These are phyloP conservation scores for Aeoliscus strigatus DNA, from an alignment of 2,797 vertebrate genomes.

Conservation along the genomic window DNA sequence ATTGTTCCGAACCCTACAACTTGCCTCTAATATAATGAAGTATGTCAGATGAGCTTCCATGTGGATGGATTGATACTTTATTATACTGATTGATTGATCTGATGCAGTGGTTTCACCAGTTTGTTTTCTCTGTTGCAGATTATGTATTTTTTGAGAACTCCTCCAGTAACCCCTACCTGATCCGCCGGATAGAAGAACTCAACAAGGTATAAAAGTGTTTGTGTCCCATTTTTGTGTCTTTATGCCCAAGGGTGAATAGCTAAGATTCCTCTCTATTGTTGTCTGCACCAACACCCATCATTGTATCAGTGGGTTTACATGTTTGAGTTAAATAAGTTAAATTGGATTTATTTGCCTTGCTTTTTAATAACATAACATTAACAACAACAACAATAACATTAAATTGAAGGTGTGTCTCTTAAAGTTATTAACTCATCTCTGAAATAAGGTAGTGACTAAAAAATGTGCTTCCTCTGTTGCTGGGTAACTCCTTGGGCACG, in stretches of 20 bases:
- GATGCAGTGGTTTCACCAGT: conserved; percentile 3
- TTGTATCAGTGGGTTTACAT: conserved; percentile 8
- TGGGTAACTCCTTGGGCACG: no score
- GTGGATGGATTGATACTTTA: no score
- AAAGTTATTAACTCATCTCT: no score
- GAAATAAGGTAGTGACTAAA: no score
- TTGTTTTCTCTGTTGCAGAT: conserved; percentile 78
- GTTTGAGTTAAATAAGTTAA: conserved; percentile 9
- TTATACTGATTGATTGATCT: neutral
- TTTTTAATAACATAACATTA: no score
- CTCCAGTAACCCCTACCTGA: conserved; percentile 96
- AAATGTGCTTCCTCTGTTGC: no score
- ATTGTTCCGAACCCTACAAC: no score
- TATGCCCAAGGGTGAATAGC: conserved; percentile 49
- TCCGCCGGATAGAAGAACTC: conserved; percentile 96
- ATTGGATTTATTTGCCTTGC: conserved; percentile 25
- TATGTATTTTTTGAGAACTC: conserved; percentile 99
- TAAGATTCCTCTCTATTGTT: conserved; percentile 36
- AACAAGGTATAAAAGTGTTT: conserved; percentile 83
- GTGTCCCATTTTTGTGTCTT: conserved; percentile 23
- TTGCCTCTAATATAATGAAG: no score
- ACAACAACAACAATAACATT: no score
- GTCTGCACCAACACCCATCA: conserved; percentile 2
- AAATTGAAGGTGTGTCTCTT: no score
- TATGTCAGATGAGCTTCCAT: no score